Conservation (phyloP, 1,140 invertebrate species). For the Nomia melanderi region DNA sequence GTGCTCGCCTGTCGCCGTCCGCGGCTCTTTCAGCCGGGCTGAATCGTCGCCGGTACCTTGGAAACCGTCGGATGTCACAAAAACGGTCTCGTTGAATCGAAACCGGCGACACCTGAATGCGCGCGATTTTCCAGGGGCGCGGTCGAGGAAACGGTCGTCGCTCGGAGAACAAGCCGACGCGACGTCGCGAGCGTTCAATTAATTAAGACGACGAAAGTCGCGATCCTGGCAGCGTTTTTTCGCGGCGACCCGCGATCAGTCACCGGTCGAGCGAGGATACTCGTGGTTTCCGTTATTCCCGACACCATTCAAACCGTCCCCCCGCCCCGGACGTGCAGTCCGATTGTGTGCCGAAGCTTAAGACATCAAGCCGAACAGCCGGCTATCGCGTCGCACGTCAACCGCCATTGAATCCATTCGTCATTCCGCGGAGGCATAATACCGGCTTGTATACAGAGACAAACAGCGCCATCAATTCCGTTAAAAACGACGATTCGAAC, state of each 20-base stretch:
- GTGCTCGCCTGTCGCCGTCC: slow-evolving; percentile 17
- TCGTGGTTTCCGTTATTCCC: slow-evolving; percentile 56
- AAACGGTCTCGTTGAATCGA: slow-evolving; percentile 36
- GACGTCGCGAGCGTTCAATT: slow-evolving; percentile 18
- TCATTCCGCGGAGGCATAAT: slow-evolving; percentile 32
- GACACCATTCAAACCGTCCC: slow-evolving; percentile 3
- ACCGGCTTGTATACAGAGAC: background rate
- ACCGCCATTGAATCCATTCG: slow-evolving; percentile 43
- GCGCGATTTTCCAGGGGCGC: background rate
- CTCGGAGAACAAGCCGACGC: background rate
- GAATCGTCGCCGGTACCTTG: slow-evolving; percentile 18
- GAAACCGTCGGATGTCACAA: slow-evolving; percentile 28
- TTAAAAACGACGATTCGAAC: slow-evolving; percentile 13
- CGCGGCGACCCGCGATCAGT: too few relatives aligned
- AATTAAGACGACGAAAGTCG: slow-evolving; percentile 43
- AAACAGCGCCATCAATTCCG: slow-evolving; percentile 15
- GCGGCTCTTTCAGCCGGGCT: slow-evolving; percentile 13
- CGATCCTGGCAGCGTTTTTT: too few relatives aligned
- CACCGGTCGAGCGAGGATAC: slow-evolving; percentile 44
- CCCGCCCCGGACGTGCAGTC: background rate
- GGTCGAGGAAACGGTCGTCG: slow-evolving; percentile 1
- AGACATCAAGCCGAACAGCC: slow-evolving; percentile 50
- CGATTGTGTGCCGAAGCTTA: slow-evolving; percentile 46
- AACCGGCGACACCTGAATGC: slow-evolving; percentile 3
- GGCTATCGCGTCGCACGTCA: slow-evolving; percentile 30